Conservation (phyloP, 2,797 vertebrate species). For the Notoglanidium macrostoma region DNA sequence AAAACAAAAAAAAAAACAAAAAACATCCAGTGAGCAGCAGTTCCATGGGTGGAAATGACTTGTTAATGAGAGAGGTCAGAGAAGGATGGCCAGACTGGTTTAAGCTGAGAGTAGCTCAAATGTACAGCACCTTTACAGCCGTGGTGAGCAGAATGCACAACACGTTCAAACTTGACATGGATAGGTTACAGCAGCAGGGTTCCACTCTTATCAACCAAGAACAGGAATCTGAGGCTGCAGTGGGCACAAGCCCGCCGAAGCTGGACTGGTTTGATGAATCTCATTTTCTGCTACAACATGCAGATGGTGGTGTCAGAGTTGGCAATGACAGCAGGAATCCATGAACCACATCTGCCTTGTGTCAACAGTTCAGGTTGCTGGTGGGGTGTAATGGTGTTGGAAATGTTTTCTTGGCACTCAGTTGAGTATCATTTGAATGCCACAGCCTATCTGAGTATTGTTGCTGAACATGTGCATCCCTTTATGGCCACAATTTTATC, state of each 20-base stretch:
- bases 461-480: neutral
- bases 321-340: neutral
- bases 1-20: neutral
- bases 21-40: neutral
- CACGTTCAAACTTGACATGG: neutral
- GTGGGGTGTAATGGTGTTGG: neutral
- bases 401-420: neutral
- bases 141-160: neutral
- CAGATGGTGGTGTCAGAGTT: neutral
- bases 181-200: neutral
- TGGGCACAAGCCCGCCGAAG: neutral
- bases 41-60: neutral
- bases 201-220: neutral
- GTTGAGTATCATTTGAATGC: neutral
- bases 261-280: neutral
- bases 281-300: conserved; percentile 9
- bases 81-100: neutral
- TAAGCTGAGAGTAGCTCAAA: neutral
- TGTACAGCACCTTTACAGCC: neutral
- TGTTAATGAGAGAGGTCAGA: neutral
- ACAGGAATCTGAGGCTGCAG: neutral
- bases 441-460: neutral
- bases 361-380: neutral
- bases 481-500: neutral
- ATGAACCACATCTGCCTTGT: neutral